A percentile compares a stretch with the other conserved stretches of the same genome.
Evolutionary conservation across 1,140 invertebrate genomes (phyloP).

Genomic region (Antheraea mylitta): DNA sequence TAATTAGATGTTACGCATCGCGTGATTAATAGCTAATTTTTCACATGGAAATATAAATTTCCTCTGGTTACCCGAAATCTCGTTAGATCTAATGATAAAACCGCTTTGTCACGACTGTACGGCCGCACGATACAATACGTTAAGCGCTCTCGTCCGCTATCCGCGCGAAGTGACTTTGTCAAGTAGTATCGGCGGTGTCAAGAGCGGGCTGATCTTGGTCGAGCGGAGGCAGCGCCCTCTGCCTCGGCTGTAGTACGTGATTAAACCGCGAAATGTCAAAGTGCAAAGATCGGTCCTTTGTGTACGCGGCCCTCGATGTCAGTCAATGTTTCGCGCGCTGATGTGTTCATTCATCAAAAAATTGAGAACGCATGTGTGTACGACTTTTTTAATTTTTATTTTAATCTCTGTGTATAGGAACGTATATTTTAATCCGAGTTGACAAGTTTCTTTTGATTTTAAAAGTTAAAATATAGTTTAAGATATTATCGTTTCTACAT

Average conservation of each 20-base stretch:
- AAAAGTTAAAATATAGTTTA: too few relatives aligned
- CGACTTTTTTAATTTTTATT: neutral
- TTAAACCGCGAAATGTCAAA: conserved; percentile 69
- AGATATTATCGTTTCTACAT: too few relatives aligned
- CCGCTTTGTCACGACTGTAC: neutral
- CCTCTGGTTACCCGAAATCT: neutral
- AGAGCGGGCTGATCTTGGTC: conserved; percentile 39
- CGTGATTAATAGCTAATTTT: too few relatives aligned
- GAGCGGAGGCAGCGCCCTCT: conserved; percentile 35
- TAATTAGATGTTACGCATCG: too few relatives aligned
- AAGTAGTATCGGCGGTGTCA: conserved; percentile 55
- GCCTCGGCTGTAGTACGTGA: conserved; percentile 47
- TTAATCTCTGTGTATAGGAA: neutral
- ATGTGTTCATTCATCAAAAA: conserved; percentile 66
- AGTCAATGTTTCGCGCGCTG: conserved; percentile 46
- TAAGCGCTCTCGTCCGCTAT: conserved; percentile 22
- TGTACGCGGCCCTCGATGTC: conserved; percentile 31
- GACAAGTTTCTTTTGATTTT: neutral
- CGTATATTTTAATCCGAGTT: neutral
- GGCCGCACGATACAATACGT: neutral
- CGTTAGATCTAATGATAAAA: neutral
- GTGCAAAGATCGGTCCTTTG: conserved; percentile 56
- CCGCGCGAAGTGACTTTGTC: conserved; percentile 44
- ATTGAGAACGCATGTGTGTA: conserved; percentile 1
- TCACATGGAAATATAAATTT: conserved; percentile 12